phyloP scores from a whole-genome alignment of 2,113 vertebrate species.

The Climacteris rufus region DNA sequence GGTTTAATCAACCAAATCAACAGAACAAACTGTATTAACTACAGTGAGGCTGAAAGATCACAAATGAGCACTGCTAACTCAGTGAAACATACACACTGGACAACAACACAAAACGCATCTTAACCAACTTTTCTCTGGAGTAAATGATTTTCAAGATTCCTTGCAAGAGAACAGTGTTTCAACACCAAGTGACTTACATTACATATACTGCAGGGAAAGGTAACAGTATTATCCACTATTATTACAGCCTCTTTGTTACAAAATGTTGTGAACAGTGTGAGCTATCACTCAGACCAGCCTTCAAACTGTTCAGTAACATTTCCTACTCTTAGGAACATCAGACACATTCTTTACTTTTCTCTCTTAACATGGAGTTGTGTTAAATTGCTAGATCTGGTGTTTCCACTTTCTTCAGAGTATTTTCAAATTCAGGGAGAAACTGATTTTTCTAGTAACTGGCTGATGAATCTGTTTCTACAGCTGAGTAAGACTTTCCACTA shows the following conservation, averaged over 20 bases:
- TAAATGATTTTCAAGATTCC: not conserved
- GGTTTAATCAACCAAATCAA: not conserved
- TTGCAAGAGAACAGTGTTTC: not conserved
- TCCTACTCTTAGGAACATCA: not conserved
- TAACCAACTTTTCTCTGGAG: not conserved
- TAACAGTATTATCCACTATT: not conserved
- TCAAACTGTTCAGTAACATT: not conserved
- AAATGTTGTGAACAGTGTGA: not conserved
- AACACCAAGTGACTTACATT: not conserved
- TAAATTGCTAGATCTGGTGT: not conserved
- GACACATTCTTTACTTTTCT: not conserved
- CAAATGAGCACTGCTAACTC: not conserved
- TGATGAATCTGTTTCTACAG: not conserved
- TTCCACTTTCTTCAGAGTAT: not conserved
- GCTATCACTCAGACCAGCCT: not conserved
- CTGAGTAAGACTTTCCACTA: not conserved
- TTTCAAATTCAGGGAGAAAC: not conserved
- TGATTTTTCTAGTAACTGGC: not conserved
- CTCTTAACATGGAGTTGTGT: not conserved
- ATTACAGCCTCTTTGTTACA: not conserved
- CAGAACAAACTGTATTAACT: not conserved
- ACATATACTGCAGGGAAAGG: not conserved
- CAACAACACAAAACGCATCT: not conserved
- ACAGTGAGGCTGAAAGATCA: not conserved
- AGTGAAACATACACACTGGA: not conserved